phyloP scores from a whole-genome alignment of 1,140 invertebrate species.

The Centruroides sculpturatus region DNA sequence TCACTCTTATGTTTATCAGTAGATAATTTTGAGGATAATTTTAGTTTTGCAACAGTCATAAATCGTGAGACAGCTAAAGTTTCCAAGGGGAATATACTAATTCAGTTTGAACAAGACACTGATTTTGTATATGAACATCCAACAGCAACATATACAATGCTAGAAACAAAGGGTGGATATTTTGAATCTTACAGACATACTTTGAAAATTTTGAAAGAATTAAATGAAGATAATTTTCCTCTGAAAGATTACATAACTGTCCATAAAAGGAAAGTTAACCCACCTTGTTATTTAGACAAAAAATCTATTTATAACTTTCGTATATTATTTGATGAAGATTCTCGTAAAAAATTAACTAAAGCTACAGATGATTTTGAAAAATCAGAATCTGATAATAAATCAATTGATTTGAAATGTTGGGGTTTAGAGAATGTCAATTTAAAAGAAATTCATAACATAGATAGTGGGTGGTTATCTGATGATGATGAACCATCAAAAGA shows the following conservation, averaged over 20 bases:
- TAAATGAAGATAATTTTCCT: conserved; percentile 26
- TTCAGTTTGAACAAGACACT: conserved; percentile 9
- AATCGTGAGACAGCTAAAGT: conserved; percentile 35
- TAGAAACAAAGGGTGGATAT: conserved; percentile 30
- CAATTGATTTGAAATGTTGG: too few relatives aligned
- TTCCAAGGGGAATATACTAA: conserved; percentile 23
- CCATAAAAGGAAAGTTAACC: conserved; percentile 4
- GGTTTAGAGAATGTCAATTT: too few relatives aligned
- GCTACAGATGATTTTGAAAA: not conserved
- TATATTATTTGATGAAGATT: not conserved
- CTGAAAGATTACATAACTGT: conserved; percentile 24
- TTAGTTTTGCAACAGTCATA: conserved; percentile 49
- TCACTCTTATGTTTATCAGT: conserved; percentile 52
- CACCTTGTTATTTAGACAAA: conserved; percentile 12
- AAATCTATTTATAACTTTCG: conserved; percentile 1
- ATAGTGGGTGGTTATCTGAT: not conserved
- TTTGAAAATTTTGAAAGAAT: conserved; percentile 27
- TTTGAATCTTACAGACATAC: conserved; percentile 36
- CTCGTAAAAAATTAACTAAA: conserved; percentile 6
- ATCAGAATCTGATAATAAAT: too few relatives aligned
- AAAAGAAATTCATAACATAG: too few relatives aligned
- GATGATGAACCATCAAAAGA: not conserved
- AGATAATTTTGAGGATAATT: conserved; percentile 43
- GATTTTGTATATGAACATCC: conserved; percentile 10
- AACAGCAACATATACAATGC: conserved; percentile 31